Base-by-base conservation (phyloP, 2,113 vertebrate genomes). In the Microcebus ravelobensis region DNA sequence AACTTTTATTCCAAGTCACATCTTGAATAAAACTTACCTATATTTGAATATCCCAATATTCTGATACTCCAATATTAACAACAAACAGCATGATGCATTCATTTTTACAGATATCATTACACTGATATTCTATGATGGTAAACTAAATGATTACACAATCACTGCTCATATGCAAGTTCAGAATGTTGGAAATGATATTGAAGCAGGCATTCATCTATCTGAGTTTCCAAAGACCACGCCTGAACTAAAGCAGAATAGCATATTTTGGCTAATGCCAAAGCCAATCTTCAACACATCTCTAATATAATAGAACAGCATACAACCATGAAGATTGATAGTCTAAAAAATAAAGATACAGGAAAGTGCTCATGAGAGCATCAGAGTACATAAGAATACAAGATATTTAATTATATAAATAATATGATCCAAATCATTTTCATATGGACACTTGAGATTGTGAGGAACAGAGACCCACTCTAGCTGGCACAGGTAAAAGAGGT, bases 1-100 rank as follows among this genome's bases (percentile, higher is more conserved):
- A 55, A 39, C 91, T 82, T 95, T 89, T 36, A 82, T 39, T 96
- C 63, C 21, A 93, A 87, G 52, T 39, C 61, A 87, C 17, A 61
- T 55, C 31, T 74, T 87, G 42, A 91, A 74, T 91, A 93, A 96
- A 90, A 91, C 34, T 81, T 52, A 39, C 5, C 67, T 85, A 10
- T 68, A 70, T 67, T 71, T 77, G 55, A 89, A 82, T 77, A 68
- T 65, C 57, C 23, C 14, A 71, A 21, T 65, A 73, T 90, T 61
- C 45, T 9, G 42, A 50, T 89, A 59, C 20, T 42, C 57, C 20
- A 36, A 39, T 36, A 65, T 91, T 94, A 89, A 74, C 7, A 82
- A 74, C 7, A 89, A 89, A 81, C 13, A 86, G 18, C 36, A 63
- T 2, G 8, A 42, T 6, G 5, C 83, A 29, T 31, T 95, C 50